Percentiles rank a stretch among this genome's conserved stretches.
Evolutionary conservation across 1,140 invertebrate species (phyloP).

Genomic region (Diorhabda carinulata): DNA sequence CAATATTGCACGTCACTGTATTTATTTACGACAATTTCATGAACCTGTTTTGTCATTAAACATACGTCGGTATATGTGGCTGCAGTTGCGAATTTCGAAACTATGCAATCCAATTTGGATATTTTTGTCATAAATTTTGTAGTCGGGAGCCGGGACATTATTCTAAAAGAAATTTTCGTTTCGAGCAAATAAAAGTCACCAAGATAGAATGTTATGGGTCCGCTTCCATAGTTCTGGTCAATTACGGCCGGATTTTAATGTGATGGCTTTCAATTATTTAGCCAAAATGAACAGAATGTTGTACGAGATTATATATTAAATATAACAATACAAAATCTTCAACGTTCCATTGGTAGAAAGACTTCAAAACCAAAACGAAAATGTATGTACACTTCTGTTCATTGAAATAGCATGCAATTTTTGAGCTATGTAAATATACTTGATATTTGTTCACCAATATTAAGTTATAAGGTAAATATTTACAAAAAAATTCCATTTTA

Average conservation of each 20-base stretch:
- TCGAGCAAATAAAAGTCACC: constrained; percentile 33
- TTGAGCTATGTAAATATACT: no score
- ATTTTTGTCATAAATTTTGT: constrained; percentile 38
- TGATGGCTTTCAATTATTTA: background rate
- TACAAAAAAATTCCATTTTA: no score
- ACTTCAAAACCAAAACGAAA: no score
- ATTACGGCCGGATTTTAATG: background rate
- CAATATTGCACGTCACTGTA: background rate
- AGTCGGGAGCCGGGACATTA: constrained; percentile 30
- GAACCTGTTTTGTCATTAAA: constrained; percentile 39
- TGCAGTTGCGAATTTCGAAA: constrained; percentile 14
- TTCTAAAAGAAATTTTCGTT: constrained; percentile 27
- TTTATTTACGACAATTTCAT: constrained; percentile 34
- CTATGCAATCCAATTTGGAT: constrained; percentile 34
- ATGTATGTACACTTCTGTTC: no score
- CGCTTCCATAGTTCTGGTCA: background rate
- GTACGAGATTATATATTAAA: background rate
- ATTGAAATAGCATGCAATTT: no score
- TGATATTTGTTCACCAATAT: no score
- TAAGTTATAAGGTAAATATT: no score
- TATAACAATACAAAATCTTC: no score
- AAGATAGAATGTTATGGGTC: constrained; percentile 33
- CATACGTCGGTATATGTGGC: constrained; percentile 29
- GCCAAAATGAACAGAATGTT: background rate
- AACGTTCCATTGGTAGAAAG: no score